These are phyloP conservation scores for Burhinus bistriatus DNA, from an alignment of 2,113 vertebrate species.

Conservation along the genomic window DNA sequence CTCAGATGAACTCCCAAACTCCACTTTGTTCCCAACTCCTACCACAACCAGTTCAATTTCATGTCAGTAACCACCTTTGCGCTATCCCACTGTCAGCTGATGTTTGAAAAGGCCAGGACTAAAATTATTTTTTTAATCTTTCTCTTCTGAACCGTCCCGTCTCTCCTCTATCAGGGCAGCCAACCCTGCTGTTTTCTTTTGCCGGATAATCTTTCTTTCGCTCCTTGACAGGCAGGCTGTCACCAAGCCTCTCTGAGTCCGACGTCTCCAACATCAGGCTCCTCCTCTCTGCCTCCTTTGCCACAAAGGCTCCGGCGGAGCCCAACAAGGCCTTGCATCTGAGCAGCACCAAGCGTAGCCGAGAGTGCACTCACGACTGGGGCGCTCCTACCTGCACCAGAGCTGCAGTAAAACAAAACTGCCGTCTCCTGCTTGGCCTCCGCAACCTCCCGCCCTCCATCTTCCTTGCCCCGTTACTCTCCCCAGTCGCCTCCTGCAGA, in stretches of 20 bases:
- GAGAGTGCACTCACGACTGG: background rate
- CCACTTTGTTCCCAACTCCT: background rate
- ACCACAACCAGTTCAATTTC: background rate
- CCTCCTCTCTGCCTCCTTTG: slow-evolving; percentile 11
- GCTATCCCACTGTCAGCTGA: background rate
- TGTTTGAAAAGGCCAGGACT: background rate
- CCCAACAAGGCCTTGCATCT: background rate
- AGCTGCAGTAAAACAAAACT: background rate
- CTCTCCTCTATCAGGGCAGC: background rate
- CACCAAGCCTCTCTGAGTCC: background rate
- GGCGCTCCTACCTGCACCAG: background rate
- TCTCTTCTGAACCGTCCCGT: background rate
- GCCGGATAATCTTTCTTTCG: background rate
- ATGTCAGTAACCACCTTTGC: background rate
- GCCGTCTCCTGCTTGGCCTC: background rate
- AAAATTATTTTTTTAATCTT: background rate
- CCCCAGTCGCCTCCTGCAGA: background rate
- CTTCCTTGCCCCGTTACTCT: background rate
- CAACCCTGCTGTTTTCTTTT: background rate
- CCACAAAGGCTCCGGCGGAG: background rate
- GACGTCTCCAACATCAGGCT: background rate
- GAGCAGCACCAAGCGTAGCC: background rate
- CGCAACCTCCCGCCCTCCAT: background rate
- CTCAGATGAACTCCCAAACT: background rate
- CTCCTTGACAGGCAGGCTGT: background rate